Evolutionary conservation across 2,797 vertebrate species (phyloP).

Genomic region (Brachyalestes nurse): DNA sequence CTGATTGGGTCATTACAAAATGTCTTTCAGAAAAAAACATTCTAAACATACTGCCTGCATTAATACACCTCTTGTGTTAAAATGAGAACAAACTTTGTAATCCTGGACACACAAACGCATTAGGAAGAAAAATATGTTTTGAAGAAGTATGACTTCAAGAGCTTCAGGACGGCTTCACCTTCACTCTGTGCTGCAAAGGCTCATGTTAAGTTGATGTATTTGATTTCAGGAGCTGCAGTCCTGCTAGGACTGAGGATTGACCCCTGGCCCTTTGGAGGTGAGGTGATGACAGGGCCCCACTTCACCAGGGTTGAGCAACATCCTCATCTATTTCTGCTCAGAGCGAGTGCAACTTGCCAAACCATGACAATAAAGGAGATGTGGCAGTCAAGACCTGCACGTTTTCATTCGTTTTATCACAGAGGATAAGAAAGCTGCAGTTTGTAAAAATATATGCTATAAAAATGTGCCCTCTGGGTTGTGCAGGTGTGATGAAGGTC

Average conservation of each 20-base stretch:
- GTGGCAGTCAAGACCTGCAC: not conserved
- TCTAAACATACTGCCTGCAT: no score
- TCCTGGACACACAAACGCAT: no score
- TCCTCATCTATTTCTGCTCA: not conserved
- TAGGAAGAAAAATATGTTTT: no score
- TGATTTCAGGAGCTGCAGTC: not conserved
- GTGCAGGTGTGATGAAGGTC: not conserved
- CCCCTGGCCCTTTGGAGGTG: not conserved
- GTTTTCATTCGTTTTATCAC: not conserved
- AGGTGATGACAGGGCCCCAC: not conserved
- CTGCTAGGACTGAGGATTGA: not conserved
- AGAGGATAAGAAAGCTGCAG: not conserved
- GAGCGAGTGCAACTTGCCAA: not conserved
- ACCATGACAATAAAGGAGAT: not conserved
- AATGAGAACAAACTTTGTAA: no score
- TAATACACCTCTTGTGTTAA: no score
- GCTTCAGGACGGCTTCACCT: no score
- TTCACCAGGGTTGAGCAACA: not conserved
- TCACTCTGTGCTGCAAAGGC: no score
- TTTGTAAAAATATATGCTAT: not conserved
- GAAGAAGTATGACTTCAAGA: no score
- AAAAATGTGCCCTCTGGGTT: not conserved
- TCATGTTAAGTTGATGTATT: not conserved
- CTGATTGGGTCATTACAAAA: no score
- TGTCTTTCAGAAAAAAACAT: no score